phyloP scores from a whole-genome alignment of 1,140 invertebrate genomes.

The Melitaea cinxia region DNA sequence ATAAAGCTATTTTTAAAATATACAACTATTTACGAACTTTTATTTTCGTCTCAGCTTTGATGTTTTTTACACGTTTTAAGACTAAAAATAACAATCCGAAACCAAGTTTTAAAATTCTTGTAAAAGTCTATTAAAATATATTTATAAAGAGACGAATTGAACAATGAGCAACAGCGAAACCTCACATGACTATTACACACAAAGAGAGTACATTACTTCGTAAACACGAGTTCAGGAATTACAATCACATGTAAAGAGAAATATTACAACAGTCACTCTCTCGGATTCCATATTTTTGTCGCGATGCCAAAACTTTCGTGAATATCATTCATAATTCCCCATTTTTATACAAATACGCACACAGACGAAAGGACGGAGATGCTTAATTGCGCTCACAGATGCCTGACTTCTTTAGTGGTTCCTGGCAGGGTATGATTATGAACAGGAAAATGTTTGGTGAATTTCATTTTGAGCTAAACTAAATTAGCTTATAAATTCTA shows the following conservation, averaged over 20 bases:
- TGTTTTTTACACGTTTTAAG: too few relatives aligned
- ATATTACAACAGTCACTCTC: background rate
- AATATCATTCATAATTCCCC: conserved; percentile 14
- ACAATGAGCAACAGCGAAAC: too few relatives aligned
- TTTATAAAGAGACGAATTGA: too few relatives aligned
- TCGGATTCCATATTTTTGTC: conserved; percentile 1
- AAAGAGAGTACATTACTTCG: too few relatives aligned
- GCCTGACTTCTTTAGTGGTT: background rate
- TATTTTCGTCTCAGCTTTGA: too few relatives aligned
- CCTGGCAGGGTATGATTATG: background rate
- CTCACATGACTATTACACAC: too few relatives aligned
- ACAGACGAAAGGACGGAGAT: background rate
- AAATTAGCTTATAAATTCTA: background rate
- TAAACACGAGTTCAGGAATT: background rate
- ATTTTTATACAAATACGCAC: conserved; percentile 10
- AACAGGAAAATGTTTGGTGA: background rate
- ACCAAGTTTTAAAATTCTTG: too few relatives aligned
- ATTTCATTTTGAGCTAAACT: background rate
- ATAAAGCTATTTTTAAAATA: too few relatives aligned
- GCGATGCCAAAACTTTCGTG: conserved; percentile 11
- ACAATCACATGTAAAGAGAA: background rate
- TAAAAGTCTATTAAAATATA: too few relatives aligned
- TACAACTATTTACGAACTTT: too few relatives aligned
- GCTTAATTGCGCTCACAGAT: conserved; percentile 9
- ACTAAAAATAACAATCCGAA: too few relatives aligned